These are phyloP conservation scores for Mechanitis messenoides DNA, from an alignment of 2,888 invertebrate genomes.

Conservation along the genomic window DNA sequence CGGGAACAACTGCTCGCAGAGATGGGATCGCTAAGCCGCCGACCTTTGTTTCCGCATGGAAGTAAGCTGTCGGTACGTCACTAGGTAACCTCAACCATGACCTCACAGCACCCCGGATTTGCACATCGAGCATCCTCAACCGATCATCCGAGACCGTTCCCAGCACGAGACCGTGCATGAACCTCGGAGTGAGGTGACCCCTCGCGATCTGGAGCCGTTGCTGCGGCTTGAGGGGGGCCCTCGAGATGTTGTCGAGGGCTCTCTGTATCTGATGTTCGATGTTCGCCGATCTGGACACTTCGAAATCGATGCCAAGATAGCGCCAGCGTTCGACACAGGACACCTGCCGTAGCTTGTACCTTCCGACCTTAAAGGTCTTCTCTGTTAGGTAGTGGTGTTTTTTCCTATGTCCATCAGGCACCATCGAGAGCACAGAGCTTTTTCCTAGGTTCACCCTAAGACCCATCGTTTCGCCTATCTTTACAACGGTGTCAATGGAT, in stretches of 20 bases:
- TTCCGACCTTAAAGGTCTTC: conserved; percentile 1
- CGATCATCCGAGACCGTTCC: conserved; percentile 33
- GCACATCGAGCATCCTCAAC: conserved; percentile 39
- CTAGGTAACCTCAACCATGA: conserved; percentile 38
- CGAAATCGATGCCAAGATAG: conserved; percentile 40
- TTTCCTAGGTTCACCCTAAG: conserved; percentile 28
- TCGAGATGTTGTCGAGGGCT: conserved; percentile 26
- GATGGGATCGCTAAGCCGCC: conserved; percentile 10
- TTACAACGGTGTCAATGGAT: too few relatives aligned
- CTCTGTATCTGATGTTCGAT: background rate
- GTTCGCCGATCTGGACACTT: conserved; percentile 30
- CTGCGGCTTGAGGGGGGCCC: conserved; percentile 18
- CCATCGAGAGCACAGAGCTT: conserved; percentile 36
- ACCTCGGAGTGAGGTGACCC: conserved; percentile 44
- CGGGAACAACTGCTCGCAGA: background rate
- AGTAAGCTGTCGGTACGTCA: conserved; percentile 36
- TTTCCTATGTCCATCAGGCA: conserved; percentile 7
- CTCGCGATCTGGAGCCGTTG: conserved; percentile 32
- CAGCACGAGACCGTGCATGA: conserved; percentile 43
- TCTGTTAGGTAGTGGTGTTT: background rate
- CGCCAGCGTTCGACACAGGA: conserved; percentile 35
- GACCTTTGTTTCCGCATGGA: conserved; percentile 36
- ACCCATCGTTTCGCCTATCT: too few relatives aligned
- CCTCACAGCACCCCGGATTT: conserved; percentile 36
- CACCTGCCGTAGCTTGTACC: conserved; percentile 30